Base-by-base conservation (phyloP, 64 coral and sea anemone species). In the Dendrophyllia cribrosa region DNA sequence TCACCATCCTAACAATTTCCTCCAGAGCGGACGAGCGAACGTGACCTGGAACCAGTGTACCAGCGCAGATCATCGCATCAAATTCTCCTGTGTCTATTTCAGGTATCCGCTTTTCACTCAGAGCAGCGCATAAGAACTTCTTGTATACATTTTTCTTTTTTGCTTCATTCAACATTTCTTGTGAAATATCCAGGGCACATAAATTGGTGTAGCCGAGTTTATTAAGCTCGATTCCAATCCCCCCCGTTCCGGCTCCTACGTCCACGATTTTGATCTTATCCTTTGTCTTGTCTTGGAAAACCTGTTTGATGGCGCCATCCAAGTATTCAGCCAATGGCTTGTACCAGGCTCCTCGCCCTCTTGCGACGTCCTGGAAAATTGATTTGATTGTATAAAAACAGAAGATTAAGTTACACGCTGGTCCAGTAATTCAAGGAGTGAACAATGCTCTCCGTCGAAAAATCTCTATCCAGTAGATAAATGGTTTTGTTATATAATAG, bases 121-220 rank as follows among this genome's bases (percentile, higher is more conserved):
- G 12, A 7, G 26, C 14, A 17, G 66, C 81, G 20, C 79, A 85
- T 6, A 92, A 73, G 1, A 85, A 68, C 20, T 86, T 75, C 56
- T 92, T 83, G 81, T 87, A 87, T 44, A 87, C 47, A 19, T 34
- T 51, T 51, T 87, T 87, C 13, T 87, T 13, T n/a, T 4, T 9
- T 22, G 85, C 85, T 48, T 53, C 72, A 34, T 87, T 87, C 12
- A 87, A 68, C 85, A 87, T 87, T 58, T 87, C 85, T 51, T 52
- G 34, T 23, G 66, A 72, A 53, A 70, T 72, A 68, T 87, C 85
- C 20, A 87, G 9, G 10, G 45, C 85, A 55, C 53, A 48, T 8
- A 87, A 13, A 19, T 72, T 58, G 23, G 67, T 72, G 85, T 87
- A 87, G 45, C 85, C 85, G 51, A 87, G 85, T 15, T 87, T 44